These are phyloP conservation scores for Syrista parreyssii DNA, from an alignment of 2,888 invertebrate genomes.

Conservation along the genomic window DNA sequence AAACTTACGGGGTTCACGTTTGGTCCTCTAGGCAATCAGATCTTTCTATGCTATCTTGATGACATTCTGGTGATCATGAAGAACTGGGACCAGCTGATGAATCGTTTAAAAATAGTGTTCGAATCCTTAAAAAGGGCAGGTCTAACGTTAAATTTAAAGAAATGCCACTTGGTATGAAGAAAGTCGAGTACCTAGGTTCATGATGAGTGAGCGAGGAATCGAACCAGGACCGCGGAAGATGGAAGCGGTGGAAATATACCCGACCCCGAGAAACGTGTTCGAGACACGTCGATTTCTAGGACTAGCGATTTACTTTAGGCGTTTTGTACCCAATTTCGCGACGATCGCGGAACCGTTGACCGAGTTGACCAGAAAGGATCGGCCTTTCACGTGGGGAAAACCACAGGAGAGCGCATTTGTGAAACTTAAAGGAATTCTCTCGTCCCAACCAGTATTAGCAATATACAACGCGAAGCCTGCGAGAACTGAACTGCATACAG, in stretches of 20 bases:
- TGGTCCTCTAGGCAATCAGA: slow-evolving; percentile 26
- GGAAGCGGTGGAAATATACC: slow-evolving; percentile 25
- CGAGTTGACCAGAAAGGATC: slow-evolving; percentile 29
- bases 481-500: slow-evolving; percentile 29
- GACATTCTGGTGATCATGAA: slow-evolving; percentile 43
- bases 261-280: slow-evolving; percentile 20
- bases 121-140: slow-evolving; percentile 31
- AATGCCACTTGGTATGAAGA: slow-evolving; percentile 39
- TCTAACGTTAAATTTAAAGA: slow-evolving; percentile 42
- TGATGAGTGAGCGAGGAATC: slow-evolving; percentile 36
- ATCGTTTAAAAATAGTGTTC: slow-evolving; percentile 35
- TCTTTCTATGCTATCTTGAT: slow-evolving; percentile 47
- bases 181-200: slow-evolving; percentile 48
- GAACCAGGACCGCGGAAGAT: slow-evolving; percentile 25
- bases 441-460: slow-evolving; percentile 29
- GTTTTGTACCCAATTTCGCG: slow-evolving; percentile 25
- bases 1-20: slow-evolving; percentile 42
- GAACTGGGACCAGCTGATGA: slow-evolving; percentile 37
- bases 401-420: slow-evolving; percentile 32
- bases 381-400: slow-evolving; percentile 29
- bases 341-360: slow-evolving; percentile 33
- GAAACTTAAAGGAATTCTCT: slow-evolving; percentile 25
- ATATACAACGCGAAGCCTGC: slow-evolving; percentile 27
- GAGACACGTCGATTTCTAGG: slow-evolving; percentile 25
- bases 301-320: slow-evolving; percentile 24